phyloP scores from a whole-genome alignment of 2,113 vertebrate species.

The Lota lota region DNA sequence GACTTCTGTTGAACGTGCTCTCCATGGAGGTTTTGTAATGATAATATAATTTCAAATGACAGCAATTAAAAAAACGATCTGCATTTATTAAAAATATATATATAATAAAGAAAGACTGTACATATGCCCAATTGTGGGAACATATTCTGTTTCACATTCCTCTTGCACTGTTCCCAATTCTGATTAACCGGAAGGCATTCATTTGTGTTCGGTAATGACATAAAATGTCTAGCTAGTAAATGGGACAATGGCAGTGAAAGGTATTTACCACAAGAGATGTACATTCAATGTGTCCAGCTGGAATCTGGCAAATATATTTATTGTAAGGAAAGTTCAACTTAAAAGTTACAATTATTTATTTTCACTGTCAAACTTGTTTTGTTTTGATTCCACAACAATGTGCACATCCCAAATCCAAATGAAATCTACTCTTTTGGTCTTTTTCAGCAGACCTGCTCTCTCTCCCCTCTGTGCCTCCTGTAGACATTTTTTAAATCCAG shows the following conservation, averaged over 20 bases:
- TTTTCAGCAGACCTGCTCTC: background rate
- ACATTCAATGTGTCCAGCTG: slow-evolving; percentile 22
- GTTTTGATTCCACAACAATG: slow-evolving; percentile 24
- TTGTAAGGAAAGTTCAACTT: slow-evolving; percentile 28
- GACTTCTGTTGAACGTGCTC: slow-evolving; percentile 19
- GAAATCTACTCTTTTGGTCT: background rate
- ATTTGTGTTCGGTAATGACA: slow-evolving; percentile 11
- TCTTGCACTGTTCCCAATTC: slow-evolving; percentile 16
- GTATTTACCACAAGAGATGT: slow-evolving; percentile 10
- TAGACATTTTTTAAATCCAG: no score
- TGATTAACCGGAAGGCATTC: slow-evolving; percentile 30
- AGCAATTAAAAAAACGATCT: slow-evolving; percentile 50
- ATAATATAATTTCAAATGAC: slow-evolving; percentile 52
- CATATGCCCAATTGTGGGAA: slow-evolving; percentile 33
- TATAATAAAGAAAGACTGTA: slow-evolving; percentile 28
- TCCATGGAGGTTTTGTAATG: slow-evolving; percentile 46
- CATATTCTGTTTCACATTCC: slow-evolving; percentile 47
- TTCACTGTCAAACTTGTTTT: background rate
- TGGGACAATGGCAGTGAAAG: slow-evolving; percentile 24
- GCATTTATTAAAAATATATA: slow-evolving; percentile 49
- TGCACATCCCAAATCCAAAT: slow-evolving; percentile 26
- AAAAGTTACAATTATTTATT: background rate
- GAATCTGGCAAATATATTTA: background rate
- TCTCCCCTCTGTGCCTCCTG: background rate
- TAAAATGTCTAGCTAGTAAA: background rate